These are phyloP conservation scores for Trachelus iudaicus DNA, from an alignment of 2,888 invertebrate species.

Conservation along the genomic window DNA sequence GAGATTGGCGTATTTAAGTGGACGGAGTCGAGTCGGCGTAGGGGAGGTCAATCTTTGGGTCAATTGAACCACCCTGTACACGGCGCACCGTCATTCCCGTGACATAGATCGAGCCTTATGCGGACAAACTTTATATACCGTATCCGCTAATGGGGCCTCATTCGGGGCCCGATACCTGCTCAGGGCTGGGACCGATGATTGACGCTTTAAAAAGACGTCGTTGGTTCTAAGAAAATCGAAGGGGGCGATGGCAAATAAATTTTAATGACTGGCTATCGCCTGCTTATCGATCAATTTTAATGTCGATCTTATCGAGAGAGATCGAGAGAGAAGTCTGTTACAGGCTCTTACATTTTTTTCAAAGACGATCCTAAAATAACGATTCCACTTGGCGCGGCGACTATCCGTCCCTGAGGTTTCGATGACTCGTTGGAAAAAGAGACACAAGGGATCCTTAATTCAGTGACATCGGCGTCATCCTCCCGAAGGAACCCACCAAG, in stretches of 20 bases:
- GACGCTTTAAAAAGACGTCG: not conserved
- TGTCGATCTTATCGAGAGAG: not conserved
- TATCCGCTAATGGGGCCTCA: constrained; percentile 1
- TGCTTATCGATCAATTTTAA: not conserved
- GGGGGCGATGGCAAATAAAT: not conserved
- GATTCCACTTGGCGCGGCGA: not conserved
- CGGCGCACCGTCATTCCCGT: not conserved
- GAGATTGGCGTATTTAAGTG: constrained; percentile 2
- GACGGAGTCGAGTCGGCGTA: not conserved
- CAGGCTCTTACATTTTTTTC: not conserved
- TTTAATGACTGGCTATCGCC: not conserved
- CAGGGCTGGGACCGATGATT: not conserved
- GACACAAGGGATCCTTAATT: not conserved
- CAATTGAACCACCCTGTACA: constrained; percentile 1
- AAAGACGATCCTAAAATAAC: not conserved
- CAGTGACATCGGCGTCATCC: not conserved
- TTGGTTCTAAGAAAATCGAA: not conserved
- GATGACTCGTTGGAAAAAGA: not conserved
- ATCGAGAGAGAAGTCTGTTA: not conserved
- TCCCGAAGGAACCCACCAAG: not conserved
- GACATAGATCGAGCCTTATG: constrained; percentile 1
- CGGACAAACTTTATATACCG: not conserved
- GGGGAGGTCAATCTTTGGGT: not conserved
- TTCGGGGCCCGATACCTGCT: not conserved
- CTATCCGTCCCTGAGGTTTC: not conserved